Base-by-base conservation (phyloP, 1,140 invertebrate species). In the Polyergus mexicanus region DNA sequence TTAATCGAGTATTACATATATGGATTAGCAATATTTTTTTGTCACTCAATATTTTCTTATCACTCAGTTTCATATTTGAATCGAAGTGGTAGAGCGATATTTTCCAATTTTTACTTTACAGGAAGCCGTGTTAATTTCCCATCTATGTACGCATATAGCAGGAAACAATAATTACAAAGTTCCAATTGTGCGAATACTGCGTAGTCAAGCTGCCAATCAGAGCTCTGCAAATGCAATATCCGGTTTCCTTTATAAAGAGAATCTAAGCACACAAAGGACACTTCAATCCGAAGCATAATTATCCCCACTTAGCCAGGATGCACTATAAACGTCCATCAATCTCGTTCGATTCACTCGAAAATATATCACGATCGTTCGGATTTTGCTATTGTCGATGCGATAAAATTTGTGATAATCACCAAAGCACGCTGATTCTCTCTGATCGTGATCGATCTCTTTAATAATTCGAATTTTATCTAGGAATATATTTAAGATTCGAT, bases 141-240 rank as follows among this genome's bases (percentile, higher is more conserved):
- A 11, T 60, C 35, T 66, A 47, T 81, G 56, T 44, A 63, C 22
- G 47, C 32, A 84, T 76, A 76, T 47, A 62, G 38, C 25, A 38
- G 87, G 77, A 88, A 88, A 84, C 51, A 76, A 88, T 76, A 85
- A 86, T 88, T 81, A 88, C 86, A 78, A 80, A 63, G 86, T 85
- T n/a, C 41, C 63, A 86, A 76, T 85, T 71, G 72, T 68, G 84
- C 38, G 25, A 78, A 88, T 86, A 65, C 85, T 86, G 85, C 68
- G 87, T 80, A 88, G 76, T 85, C 66, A 56, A 72, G 56, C 84
- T 68, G 81, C 69, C 84, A 91, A 84, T 78, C 76, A 72, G 72
- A 90, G 86, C 77, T 86, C 71, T 84, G 85, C 84, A 90, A 86
- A 91, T 89, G 88, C 71, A 91, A 91, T 91, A 90, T 91, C 90